Conservation (phyloP, 2,797 vertebrate genomes). For the Sphaeramia orbicularis region DNA sequence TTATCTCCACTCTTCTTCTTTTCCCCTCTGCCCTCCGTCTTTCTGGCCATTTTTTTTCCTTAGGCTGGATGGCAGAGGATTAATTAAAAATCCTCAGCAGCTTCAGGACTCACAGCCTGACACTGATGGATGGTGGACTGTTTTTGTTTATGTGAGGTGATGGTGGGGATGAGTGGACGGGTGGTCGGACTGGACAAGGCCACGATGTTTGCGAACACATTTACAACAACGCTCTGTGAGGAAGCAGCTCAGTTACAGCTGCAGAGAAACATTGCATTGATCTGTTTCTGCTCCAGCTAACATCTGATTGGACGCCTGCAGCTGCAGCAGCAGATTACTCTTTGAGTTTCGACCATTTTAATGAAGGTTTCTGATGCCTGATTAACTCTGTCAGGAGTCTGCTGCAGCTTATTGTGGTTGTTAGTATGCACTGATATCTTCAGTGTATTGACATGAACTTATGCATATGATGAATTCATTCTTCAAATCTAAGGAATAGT, state of each 20-base stretch:
- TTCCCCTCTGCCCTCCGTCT: slow-evolving; percentile 1
- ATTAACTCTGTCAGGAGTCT: slow-evolving; percentile 17
- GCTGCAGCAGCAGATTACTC: slow-evolving; percentile 25
- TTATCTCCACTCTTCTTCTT: slow-evolving; percentile 28
- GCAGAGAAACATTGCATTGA: slow-evolving; percentile 25
- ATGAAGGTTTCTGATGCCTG: slow-evolving; percentile 8
- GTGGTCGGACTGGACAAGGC: background rate
- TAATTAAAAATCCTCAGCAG: slow-evolving; percentile 37
- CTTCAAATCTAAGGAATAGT: too few species aligned
- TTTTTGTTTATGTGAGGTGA: slow-evolving; percentile 38
- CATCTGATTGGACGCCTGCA: slow-evolving; percentile 28
- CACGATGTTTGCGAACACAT: slow-evolving; percentile 8
- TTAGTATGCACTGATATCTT: background rate
- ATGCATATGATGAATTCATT: background rate
- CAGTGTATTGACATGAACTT: background rate
- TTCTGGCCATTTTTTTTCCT: background rate
- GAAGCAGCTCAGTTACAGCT: slow-evolving; percentile 9
- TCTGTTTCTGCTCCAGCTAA: slow-evolving; percentile 7
- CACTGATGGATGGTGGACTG: slow-evolving; percentile 41
- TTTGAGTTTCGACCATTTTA: slow-evolving; percentile 2
- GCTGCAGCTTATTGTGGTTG: background rate
- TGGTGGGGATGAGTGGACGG: background rate
- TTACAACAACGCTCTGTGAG: slow-evolving; percentile 6
- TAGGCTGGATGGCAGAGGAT: slow-evolving; percentile 8
- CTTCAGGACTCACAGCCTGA: slow-evolving; percentile 15